phyloP scores from a whole-genome alignment of 2,113 vertebrate genomes.

The Lycocorax pyrrhopterus region DNA sequence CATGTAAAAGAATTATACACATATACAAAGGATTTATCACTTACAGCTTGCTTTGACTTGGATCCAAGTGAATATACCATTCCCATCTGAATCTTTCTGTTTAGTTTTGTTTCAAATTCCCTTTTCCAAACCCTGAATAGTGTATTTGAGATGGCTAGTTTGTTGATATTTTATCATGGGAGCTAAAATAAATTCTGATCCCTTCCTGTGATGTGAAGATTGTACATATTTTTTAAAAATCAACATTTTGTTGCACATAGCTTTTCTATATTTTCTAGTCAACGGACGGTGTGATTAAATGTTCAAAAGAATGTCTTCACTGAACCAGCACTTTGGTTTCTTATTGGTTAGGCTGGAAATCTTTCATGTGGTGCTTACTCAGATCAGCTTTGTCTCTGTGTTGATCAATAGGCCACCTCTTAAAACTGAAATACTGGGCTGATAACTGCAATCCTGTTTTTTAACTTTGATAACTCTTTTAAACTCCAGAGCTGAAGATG shows the following conservation, averaged over 20 bases:
- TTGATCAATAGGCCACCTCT: constrained; percentile 1
- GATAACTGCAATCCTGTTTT: constrained; percentile 54
- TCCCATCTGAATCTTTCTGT: background rate
- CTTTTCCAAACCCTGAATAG: background rate
- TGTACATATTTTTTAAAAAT: background rate
- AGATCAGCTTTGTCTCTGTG: background rate
- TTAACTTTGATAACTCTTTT: constrained; percentile 37
- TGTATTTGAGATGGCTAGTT: background rate
- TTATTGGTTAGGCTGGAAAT: background rate
- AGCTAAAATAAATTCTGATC: background rate
- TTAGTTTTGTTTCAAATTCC: background rate
- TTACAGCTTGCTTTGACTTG: background rate
- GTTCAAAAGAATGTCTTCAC: background rate
- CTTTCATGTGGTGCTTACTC: background rate
- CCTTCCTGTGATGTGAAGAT: background rate
- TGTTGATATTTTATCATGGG: background rate
- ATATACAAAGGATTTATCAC: background rate
- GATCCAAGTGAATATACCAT: background rate
- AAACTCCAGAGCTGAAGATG: constrained; percentile 7
- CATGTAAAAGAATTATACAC: background rate
- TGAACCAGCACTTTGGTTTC: background rate
- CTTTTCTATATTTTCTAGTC: background rate
- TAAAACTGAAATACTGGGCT: constrained; percentile 21
- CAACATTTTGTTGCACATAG: background rate
- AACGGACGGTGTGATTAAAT: background rate